Evolutionary conservation across 2,797 vertebrate genomes (phyloP).

Genomic region (Bryconaethiops microstoma): DNA sequence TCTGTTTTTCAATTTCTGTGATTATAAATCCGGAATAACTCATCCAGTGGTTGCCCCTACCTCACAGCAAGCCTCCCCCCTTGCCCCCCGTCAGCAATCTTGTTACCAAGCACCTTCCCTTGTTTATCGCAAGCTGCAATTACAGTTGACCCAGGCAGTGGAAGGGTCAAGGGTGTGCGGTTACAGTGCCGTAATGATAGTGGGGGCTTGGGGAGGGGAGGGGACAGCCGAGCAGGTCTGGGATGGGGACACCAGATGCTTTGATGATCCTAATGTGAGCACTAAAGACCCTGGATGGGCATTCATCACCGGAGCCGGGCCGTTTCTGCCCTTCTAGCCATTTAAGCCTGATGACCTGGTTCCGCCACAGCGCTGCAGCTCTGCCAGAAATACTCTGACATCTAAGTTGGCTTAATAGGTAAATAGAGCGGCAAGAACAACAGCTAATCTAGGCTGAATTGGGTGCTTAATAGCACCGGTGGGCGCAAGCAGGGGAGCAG

Average conservation of each 20-base stretch:
- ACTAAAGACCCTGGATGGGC: slow-evolving; percentile 45
- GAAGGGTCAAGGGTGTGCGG: slow-evolving; percentile 52
- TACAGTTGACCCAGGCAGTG: slow-evolving; percentile 55
- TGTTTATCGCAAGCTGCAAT: slow-evolving; percentile 56
- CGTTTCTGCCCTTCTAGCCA: slow-evolving; percentile 3
- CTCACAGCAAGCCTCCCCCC: slow-evolving; percentile 11
- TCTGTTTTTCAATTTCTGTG: slow-evolving; percentile 18
- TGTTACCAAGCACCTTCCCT: slow-evolving; percentile 22
- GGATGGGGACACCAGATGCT: slow-evolving; percentile 51
- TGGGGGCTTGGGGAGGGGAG: slow-evolving; percentile 36
- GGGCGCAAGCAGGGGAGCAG: background rate
- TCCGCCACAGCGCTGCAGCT: slow-evolving; percentile 16
- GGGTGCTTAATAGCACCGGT: slow-evolving; percentile 32
- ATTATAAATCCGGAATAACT: slow-evolving; percentile 22
- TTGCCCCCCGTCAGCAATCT: slow-evolving; percentile 35
- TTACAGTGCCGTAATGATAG: slow-evolving; percentile 48
- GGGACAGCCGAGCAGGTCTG: slow-evolving; percentile 22
- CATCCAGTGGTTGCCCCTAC: background rate
- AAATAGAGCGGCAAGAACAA: slow-evolving; percentile 50
- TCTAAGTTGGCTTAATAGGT: slow-evolving; percentile 49
- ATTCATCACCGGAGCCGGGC: slow-evolving; percentile 44
- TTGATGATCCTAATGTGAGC: slow-evolving; percentile 39
- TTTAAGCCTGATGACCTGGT: slow-evolving; percentile 37
- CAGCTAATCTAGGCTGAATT: slow-evolving; percentile 45
- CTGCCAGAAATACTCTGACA: slow-evolving; percentile 47